These are phyloP conservation scores for Lycopodina hypogea DNA, from an alignment of 37 sponge, comb jelly and placozoan genomes.

Conservation along the genomic window DNA sequence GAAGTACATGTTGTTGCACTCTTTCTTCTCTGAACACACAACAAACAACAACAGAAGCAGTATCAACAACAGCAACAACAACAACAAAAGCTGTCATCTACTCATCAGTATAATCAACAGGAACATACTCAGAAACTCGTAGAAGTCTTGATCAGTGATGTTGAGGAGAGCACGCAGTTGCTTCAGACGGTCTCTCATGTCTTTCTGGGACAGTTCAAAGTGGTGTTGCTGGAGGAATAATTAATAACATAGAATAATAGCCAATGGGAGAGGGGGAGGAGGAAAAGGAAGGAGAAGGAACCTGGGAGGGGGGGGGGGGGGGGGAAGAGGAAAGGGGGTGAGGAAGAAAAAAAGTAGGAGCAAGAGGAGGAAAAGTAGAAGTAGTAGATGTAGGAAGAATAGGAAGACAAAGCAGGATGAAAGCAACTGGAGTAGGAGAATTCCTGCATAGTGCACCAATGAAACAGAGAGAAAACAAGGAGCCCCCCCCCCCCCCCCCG, in stretches of 20 bases:
- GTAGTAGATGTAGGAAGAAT: too few relatives aligned
- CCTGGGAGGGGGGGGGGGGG: too few relatives aligned
- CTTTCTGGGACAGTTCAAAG: conserved; percentile 78
- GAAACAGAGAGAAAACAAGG: too few relatives aligned
- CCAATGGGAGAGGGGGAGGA: neutral
- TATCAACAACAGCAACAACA: too few relatives aligned
- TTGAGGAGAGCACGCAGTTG: conserved; percentile 66
- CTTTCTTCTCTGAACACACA: conserved; percentile 59
- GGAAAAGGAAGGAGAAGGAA: neutral
- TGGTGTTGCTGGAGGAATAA: conserved; percentile 47
- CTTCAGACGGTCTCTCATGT: conserved; percentile 65
- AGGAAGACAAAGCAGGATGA: too few relatives aligned
- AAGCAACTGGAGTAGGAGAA: too few relatives aligned
- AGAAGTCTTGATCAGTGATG: conserved; percentile 61
- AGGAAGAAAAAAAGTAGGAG: too few relatives aligned
- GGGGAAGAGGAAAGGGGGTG: too few relatives aligned
- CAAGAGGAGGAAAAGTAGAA: neutral
- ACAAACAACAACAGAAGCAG: neutral
- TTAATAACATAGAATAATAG: neutral
- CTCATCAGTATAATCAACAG: neutral
- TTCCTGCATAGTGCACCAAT: too few relatives aligned
- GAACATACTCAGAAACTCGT: conserved; percentile 72
- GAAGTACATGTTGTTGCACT: conserved; percentile 81
- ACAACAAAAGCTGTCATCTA: neutral
- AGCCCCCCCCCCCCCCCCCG: too few relatives aligned